Conservation (phyloP, 2,113 vertebrate species). For the Limanda limanda region DNA sequence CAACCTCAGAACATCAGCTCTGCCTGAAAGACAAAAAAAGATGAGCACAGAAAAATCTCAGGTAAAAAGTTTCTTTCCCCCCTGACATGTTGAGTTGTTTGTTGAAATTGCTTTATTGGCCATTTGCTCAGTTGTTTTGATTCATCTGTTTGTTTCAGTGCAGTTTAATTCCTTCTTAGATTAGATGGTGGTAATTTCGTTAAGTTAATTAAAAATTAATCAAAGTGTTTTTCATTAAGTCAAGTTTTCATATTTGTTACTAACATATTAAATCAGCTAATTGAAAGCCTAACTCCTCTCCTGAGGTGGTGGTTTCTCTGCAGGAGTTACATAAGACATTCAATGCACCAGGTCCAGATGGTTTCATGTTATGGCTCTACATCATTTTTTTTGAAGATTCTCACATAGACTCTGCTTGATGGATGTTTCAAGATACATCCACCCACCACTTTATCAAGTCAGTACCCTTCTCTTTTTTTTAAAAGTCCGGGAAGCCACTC, state of each 20-base stretch:
- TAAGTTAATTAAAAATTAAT: too few relatives aligned
- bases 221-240: too few relatives aligned
- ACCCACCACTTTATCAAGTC: constrained; percentile 43
- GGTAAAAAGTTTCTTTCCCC: constrained; percentile 50
- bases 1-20: constrained; percentile 85
- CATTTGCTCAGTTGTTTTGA: neutral
- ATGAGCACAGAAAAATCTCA: constrained; percentile 53
- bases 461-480: constrained; percentile 11
- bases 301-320: neutral
- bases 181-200: neutral
- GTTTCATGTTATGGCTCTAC: constrained; percentile 29
- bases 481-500: constrained; percentile 11
- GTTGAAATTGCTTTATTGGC: neutral
- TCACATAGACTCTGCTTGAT: constrained; percentile 39
- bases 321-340: constrained; percentile 11
- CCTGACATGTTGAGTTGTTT: neutral
- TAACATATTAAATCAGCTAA: neutral
- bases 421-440: constrained; percentile 43
- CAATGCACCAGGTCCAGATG: constrained; percentile 27
- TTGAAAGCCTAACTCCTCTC: neutral
- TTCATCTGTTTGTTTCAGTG: neutral
- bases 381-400: constrained; percentile 19
- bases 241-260: too few relatives aligned
- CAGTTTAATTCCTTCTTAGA: too few relatives aligned
- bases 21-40: constrained; percentile 68